phyloP scores from a whole-genome alignment of 2,888 invertebrate species.

The Xestoiulus laeticollis region DNA sequence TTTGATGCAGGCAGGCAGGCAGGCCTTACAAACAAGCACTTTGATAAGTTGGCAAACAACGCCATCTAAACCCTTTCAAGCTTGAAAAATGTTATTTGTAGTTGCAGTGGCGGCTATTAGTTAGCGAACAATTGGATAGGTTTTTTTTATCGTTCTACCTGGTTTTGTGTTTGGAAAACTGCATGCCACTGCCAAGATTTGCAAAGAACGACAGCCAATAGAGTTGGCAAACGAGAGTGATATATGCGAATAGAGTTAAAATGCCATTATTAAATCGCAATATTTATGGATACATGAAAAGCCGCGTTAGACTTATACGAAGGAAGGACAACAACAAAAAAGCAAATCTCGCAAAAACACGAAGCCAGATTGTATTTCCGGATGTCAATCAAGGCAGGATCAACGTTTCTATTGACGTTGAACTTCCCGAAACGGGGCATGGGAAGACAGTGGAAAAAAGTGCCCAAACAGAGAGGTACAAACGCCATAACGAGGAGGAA shows the following conservation, averaged over 20 bases:
- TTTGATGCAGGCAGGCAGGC: no score
- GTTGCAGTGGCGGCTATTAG: not conserved
- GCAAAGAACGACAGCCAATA: not conserved
- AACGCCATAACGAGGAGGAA: no score
- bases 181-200: not conserved
- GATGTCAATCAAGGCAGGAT: not conserved
- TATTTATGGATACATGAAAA: constrained; percentile 11
- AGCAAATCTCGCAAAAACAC: not conserved
- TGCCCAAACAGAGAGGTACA: not conserved
- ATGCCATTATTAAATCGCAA: not conserved
- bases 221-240: not conserved
- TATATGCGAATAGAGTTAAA: not conserved
- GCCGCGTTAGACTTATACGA: not conserved
- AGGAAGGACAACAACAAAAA: no score
- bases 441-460: not conserved
- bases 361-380: not conserved
- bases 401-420: not conserved
- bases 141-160: not conserved
- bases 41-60: constrained; percentile 12
- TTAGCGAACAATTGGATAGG: not conserved
- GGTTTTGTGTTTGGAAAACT: not conserved
- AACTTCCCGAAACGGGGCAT: not conserved
- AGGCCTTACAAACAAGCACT: no score
- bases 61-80: constrained; percentile 3
- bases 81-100: constrained; percentile 26